Percentiles rank a stretch among this genome's conserved stretches.
Conservation (phyloP, 2,888 invertebrate genomes). For the Lasioglossum zephyrum region DNA sequence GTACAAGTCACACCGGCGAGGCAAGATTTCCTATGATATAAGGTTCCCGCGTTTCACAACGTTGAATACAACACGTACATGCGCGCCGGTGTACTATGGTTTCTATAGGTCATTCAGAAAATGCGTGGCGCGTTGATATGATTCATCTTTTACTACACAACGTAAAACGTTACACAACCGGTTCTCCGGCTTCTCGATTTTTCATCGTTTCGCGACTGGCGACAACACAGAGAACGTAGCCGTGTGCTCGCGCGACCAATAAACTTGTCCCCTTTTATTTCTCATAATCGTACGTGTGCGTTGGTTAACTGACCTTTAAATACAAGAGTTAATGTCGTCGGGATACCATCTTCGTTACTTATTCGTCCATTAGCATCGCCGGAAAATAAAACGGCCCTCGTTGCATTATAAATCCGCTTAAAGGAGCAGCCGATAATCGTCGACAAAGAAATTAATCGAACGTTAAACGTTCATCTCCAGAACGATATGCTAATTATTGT, state of each 20-base stretch:
- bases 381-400: not conserved
- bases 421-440: not conserved
- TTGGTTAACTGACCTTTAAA: not conserved
- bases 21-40: conserved; percentile 38
- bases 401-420: not conserved
- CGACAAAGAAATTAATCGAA: not conserved
- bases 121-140: conserved; percentile 58
- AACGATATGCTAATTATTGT: not conserved
- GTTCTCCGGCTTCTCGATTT: conserved; percentile 27
- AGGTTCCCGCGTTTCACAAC: conserved; percentile 45
- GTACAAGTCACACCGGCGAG: conserved; percentile 28
- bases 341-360: not conserved
- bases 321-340: conserved; percentile 4
- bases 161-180: conserved; percentile 51
- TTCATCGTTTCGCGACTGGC: conserved; percentile 38
- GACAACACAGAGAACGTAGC: not conserved
- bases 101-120: conserved; percentile 70
- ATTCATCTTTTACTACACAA: conserved; percentile 66
- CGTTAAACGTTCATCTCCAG: not conserved
- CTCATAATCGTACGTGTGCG: not conserved
- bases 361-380: not conserved
- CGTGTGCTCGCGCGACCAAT: not conserved
- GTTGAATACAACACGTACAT: conserved; percentile 29
- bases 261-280: conserved; percentile 16
- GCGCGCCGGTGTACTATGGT: conserved; percentile 29